Evolutionary conservation across 1,140 invertebrate genomes (phyloP), one percentile per base, ranked within the genome.

Genomic region (Hydropsyche tenuis): DNA sequence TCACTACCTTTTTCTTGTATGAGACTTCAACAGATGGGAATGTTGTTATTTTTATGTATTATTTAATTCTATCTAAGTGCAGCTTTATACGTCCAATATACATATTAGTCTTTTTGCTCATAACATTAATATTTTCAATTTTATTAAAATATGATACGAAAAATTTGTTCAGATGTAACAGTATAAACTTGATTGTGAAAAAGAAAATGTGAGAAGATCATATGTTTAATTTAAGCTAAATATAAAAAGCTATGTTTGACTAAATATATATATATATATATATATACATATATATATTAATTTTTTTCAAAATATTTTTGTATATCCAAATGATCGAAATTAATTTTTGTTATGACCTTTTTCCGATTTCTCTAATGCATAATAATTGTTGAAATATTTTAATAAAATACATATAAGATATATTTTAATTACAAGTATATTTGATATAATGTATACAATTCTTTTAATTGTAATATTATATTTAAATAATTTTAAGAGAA

Each of bases 401-500:
- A 25, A 4, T 20, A 48, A 51, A 69, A 23, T 62, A 62, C 22
- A 62, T 62, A 23, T 62, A 14, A n/a, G 22, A 25, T 66, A 66
- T 66, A 45, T 66, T 66, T 66, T 66, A 48, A 66, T 12, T 66
- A 66, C 18, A 66, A 45, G 20, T 46, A 66, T 66, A 45, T 45
- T 46, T 66, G 43, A 22, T 66, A 66, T 66, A 45, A 66, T 22
- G 18, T 66, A 45, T 66, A 66, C 43, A 60, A 60, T 60, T 60
- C 63, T 30, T 51, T 51, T 16, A 51, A 51, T 51, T 51, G 18
- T 51, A 51, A 51, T 51, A 43, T 65, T 23, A 65, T 65, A 45
- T 43, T 22, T 43, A 65, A 6, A 63, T 43, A 20, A 45, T 65
- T 63, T 25, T 30, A 63, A 63, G 60, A 63, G 12, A 63, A 65